phyloP scores from a whole-genome alignment of 2,113 vertebrate genomes.

The Felis chaus region DNA sequence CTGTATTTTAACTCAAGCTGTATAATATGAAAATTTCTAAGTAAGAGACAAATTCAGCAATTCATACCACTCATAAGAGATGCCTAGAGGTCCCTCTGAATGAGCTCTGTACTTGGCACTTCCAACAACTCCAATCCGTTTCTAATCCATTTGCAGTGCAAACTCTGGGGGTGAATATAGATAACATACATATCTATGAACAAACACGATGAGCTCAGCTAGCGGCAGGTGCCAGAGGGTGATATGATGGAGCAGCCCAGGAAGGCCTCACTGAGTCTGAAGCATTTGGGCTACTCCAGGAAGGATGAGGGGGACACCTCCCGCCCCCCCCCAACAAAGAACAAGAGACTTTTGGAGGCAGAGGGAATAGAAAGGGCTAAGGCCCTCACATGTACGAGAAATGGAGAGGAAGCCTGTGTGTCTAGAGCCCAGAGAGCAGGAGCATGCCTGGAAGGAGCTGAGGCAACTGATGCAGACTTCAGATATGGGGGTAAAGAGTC shows the following conservation, averaged over 20 bases:
- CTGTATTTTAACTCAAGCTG: conserved; percentile 29
- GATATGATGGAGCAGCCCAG: background rate
- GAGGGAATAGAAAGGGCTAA: background rate
- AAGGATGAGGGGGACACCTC: background rate
- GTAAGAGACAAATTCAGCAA: conserved; percentile 53
- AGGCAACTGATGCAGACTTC: rapidly evolving
- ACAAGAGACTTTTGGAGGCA: background rate
- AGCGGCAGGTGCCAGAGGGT: background rate
- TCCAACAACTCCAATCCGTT: background rate
- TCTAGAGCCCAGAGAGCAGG: no score
- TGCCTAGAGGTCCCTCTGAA: conserved; percentile 19
- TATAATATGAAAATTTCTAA: conserved; percentile 35
- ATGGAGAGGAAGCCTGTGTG: background rate
- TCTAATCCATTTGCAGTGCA: background rate
- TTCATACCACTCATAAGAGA: conserved; percentile 44
- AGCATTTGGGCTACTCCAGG: background rate
- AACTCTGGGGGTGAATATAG: background rate
- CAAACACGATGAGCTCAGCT: background rate
- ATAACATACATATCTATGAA: background rate
- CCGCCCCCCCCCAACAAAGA: background rate
- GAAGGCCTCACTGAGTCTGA: background rate
- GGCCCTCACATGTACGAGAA: background rate
- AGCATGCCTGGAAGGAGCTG: background rate
- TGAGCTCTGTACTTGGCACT: background rate
- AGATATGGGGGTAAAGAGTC: background rate